A percentile compares a stretch with the other conserved stretches of the same genome.
Evolutionary conservation across 2,113 vertebrate genomes (phyloP).

Genomic region (Myiozetetes cayanensis): DNA sequence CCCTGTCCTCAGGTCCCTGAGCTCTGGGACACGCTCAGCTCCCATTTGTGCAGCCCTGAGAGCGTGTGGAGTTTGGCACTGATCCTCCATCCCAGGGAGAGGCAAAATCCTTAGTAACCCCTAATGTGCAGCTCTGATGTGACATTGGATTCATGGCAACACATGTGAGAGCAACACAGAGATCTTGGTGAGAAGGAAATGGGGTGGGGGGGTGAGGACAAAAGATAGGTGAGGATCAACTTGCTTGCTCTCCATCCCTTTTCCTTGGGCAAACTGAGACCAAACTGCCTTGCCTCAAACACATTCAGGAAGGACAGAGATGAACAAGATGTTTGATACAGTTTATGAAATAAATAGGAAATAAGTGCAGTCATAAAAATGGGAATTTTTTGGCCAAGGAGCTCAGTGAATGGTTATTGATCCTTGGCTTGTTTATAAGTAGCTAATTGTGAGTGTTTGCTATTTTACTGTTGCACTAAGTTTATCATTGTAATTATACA

Average conservation of each 20-base stretch:
- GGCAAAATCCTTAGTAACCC: not conserved
- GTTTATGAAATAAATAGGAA: not conserved
- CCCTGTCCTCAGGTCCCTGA: not conserved
- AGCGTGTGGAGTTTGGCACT: too few relatives aligned
- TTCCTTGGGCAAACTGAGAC: not conserved
- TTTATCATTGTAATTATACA: conserved; percentile 13
- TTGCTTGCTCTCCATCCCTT: not conserved
- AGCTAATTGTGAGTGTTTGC: not conserved
- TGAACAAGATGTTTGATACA: not conserved
- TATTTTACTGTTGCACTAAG: not conserved
- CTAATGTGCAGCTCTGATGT: accelerated
- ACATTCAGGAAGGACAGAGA: not conserved
- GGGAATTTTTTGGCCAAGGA: not conserved
- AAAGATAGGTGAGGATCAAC: not conserved
- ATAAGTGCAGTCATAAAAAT: not conserved
- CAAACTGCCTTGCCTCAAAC: not conserved
- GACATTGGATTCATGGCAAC: not conserved
- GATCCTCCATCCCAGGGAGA: not conserved
- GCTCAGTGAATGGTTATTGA: not conserved
- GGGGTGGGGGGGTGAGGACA: not conserved
- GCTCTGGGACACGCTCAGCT: not conserved
- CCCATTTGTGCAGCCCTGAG: not conserved
- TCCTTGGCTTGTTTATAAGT: not conserved
- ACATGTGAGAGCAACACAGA: not conserved
- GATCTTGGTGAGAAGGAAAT: not conserved